Percentiles rank a stretch among this genome's conserved stretches.
These are phyloP conservation scores for Brachyopa scutellaris DNA, from an alignment of 2,888 invertebrate species.

Conservation along the genomic window DNA sequence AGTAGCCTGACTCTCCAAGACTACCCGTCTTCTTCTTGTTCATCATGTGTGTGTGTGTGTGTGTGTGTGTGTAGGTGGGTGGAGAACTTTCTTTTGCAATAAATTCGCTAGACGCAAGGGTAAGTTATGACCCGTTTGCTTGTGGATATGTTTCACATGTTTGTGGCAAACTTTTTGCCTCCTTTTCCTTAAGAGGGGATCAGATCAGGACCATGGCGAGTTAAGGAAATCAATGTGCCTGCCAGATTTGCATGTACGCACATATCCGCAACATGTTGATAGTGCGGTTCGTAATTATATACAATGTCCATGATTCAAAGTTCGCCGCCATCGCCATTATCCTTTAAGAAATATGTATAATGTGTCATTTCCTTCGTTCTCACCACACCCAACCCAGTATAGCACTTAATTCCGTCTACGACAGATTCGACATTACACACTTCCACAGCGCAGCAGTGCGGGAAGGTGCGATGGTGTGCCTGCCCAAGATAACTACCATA, in stretches of 20 bases:
- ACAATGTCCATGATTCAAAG: slow-evolving; percentile 2
- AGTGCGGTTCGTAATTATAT: background rate
- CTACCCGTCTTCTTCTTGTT: background rate
- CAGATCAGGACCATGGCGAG: background rate
- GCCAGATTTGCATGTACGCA: background rate
- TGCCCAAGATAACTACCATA: slow-evolving; percentile 73
- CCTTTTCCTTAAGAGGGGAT: background rate
- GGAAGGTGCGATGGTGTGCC: slow-evolving; percentile 51
- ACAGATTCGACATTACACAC: slow-evolving; percentile 24
- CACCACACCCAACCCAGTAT: background rate
- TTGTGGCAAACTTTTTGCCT: slow-evolving; percentile 25
- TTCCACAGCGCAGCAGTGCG: background rate
- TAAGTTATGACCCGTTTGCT: slow-evolving; percentile 50
- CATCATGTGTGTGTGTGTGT: background rate
- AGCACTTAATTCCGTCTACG: slow-evolving; percentile 30
- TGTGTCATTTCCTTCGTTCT: slow-evolving; percentile 2
- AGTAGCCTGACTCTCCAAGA: slow-evolving; percentile 18
- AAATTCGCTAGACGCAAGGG: slow-evolving; percentile 33
- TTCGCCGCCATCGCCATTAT: slow-evolving; percentile 1
- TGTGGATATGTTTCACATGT: slow-evolving; percentile 49
- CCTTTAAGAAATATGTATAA: slow-evolving; percentile 7
- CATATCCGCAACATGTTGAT: slow-evolving; percentile 14
- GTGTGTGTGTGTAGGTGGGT: background rate
- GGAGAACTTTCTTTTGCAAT: slow-evolving; percentile 34
- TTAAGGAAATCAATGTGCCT: slow-evolving; percentile 21